phyloP scores from a whole-genome alignment of 2,113 vertebrate species.

The Rhinoderma darwinii region DNA sequence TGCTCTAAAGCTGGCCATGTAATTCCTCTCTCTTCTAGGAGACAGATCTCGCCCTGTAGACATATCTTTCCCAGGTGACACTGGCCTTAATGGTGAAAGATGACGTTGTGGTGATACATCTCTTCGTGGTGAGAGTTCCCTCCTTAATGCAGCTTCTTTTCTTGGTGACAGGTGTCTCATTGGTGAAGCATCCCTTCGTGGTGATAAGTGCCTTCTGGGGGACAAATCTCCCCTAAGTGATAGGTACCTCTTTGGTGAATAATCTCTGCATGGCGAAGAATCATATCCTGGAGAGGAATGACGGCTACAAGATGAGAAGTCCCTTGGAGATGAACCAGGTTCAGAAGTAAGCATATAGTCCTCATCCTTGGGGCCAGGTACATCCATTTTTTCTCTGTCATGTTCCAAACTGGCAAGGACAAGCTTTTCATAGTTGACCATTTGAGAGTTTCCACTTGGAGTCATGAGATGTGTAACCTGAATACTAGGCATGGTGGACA shows the following conservation, averaged over 20 bases:
- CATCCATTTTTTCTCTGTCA: conserved; percentile 82
- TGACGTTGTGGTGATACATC: conserved; percentile 86
- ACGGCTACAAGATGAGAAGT: conserved; percentile 83
- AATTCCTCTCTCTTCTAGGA: conserved; percentile 87
- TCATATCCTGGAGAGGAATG: conserved; percentile 89
- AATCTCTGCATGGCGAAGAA: conserved; percentile 85
- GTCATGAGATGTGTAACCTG: conserved; percentile 89
- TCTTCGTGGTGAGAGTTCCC: conserved; percentile 81
- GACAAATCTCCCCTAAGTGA: conserved; percentile 84
- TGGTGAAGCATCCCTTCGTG: conserved; percentile 80
- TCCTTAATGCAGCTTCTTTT: conserved; percentile 80
- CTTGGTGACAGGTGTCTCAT: conserved; percentile 82
- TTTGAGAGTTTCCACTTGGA: conserved; percentile 76
- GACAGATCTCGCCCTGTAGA: conserved; percentile 86
- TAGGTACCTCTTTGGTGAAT: conserved; percentile 89
- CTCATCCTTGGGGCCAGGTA: conserved; percentile 86
- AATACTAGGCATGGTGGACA: conserved; percentile 94
- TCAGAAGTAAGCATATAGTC: conserved; percentile 80
- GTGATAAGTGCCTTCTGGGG: conserved; percentile 79
- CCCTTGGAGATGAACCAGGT: conserved; percentile 82
- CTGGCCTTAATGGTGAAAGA: conserved; percentile 80
- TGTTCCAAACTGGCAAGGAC: conserved; percentile 80
- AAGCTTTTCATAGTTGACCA: conserved; percentile 84
- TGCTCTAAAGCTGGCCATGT: conserved; percentile 79
- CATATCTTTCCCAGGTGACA: conserved; percentile 85